Percentiles rank a stretch among this genome's conserved stretches.
phyloP scores from a whole-genome alignment of 2,113 vertebrate species.

The Nyctibius bracteatus region DNA sequence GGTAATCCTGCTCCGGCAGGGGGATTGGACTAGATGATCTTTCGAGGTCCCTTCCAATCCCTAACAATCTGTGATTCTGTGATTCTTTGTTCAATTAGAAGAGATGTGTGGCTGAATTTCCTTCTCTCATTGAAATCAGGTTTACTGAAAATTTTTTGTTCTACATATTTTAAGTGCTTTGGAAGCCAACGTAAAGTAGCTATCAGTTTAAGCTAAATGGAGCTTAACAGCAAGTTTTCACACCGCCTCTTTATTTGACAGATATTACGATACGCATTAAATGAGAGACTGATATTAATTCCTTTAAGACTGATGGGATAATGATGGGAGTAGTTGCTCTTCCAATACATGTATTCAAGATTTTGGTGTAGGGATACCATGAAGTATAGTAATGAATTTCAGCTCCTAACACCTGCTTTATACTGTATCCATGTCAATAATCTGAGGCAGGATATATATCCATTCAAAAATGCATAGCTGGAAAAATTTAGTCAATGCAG shows the following conservation, averaged over 20 bases:
- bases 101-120: background rate
- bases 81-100: no score
- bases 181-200: background rate
- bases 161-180: background rate
- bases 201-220: background rate
- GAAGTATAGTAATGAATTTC: background rate
- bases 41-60: no score
- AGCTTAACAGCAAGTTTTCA: background rate
- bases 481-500: background rate
- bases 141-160: background rate
- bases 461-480: background rate
- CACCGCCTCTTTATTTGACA: background rate
- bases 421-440: background rate
- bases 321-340: background rate
- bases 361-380: background rate
- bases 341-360: background rate
- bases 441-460: background rate
- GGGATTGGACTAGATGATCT: no score
- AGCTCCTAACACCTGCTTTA: background rate
- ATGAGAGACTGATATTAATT: background rate
- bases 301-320: background rate
- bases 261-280: background rate
- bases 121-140: background rate
- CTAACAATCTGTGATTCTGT: no score
- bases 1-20: no score